Conservation (phyloP, 2,797 vertebrate genomes). For the Sciurus vulgaris region DNA sequence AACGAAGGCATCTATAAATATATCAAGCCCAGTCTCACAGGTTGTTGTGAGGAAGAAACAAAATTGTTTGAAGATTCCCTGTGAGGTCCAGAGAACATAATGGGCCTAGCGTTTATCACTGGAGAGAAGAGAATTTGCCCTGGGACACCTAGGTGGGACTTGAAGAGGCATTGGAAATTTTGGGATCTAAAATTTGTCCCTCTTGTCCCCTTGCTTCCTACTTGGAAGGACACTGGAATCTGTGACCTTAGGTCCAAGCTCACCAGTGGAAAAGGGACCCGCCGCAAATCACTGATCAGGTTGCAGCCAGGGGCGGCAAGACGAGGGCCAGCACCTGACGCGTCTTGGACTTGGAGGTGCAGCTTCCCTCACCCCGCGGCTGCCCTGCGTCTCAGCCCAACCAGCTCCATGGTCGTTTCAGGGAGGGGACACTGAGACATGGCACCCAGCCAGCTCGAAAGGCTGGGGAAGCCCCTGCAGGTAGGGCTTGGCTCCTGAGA, state of each 20-base stretch:
- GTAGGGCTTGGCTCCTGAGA: too few relatives aligned
- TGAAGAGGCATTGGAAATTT: neutral
- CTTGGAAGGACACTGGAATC: neutral
- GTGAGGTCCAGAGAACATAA: too few relatives aligned
- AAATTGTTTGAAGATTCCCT: neutral
- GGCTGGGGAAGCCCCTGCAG: too few relatives aligned
- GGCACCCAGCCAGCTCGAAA: too few relatives aligned
- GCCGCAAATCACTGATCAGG: neutral
- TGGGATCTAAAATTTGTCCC: neutral
- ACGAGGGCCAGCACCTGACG: neutral
- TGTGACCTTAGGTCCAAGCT: neutral
- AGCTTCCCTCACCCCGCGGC: neutral
- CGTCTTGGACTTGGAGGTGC: neutral
- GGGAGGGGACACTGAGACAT: neutral
- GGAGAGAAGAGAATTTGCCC: neutral
- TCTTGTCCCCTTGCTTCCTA: neutral
- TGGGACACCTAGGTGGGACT: neutral
- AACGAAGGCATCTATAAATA: neutral
- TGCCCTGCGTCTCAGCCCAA: neutral
- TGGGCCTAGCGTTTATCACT: neutral
- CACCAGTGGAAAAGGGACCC: neutral
- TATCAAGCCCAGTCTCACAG: neutral
- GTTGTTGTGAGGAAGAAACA: slow-evolving; percentile 25
- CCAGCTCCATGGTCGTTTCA: neutral
- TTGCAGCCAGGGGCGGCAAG: neutral